phyloP scores from a whole-genome alignment of 2,888 invertebrate genomes.

The Argyresthia goedartella region DNA sequence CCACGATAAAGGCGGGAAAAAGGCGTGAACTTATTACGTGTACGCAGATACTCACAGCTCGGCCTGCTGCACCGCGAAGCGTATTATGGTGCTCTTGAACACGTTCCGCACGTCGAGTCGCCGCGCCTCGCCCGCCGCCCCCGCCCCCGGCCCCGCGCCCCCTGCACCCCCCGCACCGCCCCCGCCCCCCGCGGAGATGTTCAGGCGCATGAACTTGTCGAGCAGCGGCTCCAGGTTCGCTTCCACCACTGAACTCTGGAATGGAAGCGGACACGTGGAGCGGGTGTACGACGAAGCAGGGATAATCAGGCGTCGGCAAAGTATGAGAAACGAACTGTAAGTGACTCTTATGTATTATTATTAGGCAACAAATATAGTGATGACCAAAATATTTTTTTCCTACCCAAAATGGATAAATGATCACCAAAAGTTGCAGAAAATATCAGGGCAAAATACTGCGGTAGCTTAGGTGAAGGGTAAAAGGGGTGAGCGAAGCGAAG shows the following conservation, averaged over 20 bases:
- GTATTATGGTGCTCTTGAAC: slow-evolving; percentile 70
- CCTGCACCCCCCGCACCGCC: slow-evolving; percentile 32
- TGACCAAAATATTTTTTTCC: too few relatives aligned
- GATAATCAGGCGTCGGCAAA: too few relatives aligned
- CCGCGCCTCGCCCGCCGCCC: slow-evolving; percentile 30
- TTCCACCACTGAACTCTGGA: slow-evolving; percentile 60
- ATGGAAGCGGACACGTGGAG: background rate
- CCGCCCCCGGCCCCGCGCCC: slow-evolving; percentile 31
- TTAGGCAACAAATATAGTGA: too few relatives aligned
- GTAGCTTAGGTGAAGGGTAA: too few relatives aligned
- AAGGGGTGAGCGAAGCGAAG: too few relatives aligned
- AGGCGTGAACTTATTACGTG: background rate
- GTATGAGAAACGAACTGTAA: too few relatives aligned
- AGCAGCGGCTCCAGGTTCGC: slow-evolving; percentile 65
- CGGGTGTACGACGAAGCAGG: too few relatives aligned
- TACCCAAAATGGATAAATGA: too few relatives aligned
- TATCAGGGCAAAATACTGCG: too few relatives aligned
- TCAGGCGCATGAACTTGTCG: slow-evolving; percentile 70
- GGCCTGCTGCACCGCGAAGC: slow-evolving; percentile 67
- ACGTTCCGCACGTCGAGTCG: slow-evolving; percentile 67
- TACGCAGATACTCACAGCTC: slow-evolving; percentile 41
- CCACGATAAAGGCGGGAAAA: too few relatives aligned
- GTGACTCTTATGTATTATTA: too few relatives aligned
- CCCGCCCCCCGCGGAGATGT: slow-evolving; percentile 53
- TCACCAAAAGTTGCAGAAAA: too few relatives aligned